Base-by-base conservation (phyloP, 2,797 vertebrate genomes). In the Siniperca undulata region DNA sequence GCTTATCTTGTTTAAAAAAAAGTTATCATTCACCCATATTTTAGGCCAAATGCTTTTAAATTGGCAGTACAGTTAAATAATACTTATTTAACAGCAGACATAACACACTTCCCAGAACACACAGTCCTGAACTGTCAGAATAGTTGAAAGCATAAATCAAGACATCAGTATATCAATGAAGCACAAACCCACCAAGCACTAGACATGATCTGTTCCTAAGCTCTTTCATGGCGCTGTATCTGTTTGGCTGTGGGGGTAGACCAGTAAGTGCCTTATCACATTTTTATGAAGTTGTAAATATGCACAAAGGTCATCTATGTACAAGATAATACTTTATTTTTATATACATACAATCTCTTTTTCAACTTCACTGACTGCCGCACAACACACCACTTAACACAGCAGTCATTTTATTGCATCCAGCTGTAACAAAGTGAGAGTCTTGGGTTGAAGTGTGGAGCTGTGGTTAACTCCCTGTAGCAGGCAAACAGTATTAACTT, bases 361-460 rank as follows among this genome's bases (percentile, higher is more conserved):
- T 50, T 55, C 58, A 79, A 80, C 84, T 69, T 42, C 14, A 75
- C 20, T 58, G 50, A 67, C 71, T 78, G 70, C 74, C 59, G 74
- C 73, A 52, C 74, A 81, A 59, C 68, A 70, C 64, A 70, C 74
- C 55, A 83, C 58, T 78, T 78, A 72, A 76, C 71, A 71, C 73
- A 73, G 55, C 78, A 52, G 75, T 69, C 2, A 7, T 82, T 91
- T 91, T 89, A 92, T 86, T 86, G 85, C 64, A 72, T 62, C 55
- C 87, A 92, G 85, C 86, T 90, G 88, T 60, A 84, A 84, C 60
- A 81, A 40, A 78, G 77, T 74, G 65, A 75, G 68, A 77, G 80
- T 85, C 5, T 71, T 38, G 52, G 67, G 74, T 72, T 79, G 19
- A 76, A 78, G 66, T 27, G 34, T 27, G 34, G 67, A 36, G 60